These are phyloP conservation scores for Myotis davidii DNA, from an alignment of 2,113 vertebrate species.

Conservation along the genomic window DNA sequence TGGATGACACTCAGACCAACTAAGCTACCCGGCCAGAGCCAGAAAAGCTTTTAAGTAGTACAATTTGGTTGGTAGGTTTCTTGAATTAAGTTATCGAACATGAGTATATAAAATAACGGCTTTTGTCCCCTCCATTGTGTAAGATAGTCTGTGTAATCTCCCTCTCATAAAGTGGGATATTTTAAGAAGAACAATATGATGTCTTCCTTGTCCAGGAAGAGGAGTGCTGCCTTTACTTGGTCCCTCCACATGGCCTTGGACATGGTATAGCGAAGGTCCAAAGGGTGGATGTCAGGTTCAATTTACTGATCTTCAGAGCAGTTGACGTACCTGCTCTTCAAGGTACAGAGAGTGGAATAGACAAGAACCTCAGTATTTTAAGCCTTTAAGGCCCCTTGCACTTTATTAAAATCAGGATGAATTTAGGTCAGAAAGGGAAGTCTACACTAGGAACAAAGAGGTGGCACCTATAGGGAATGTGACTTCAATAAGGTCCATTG, in stretches of 20 bases:
- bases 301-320: not conserved
- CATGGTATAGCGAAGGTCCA: not conserved
- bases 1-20: not conserved
- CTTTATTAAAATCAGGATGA: not conserved
- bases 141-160: not conserved
- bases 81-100: not conserved
- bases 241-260: no score
- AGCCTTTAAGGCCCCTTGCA: not conserved
- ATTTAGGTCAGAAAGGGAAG: constrained; percentile 5
- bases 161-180: not conserved
- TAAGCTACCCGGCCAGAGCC: not conserved
- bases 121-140: not conserved
- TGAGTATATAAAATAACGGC: not conserved
- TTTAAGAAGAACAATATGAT: not conserved
- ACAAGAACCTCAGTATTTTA: not conserved
- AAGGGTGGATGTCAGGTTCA: not conserved
- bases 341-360: not conserved
- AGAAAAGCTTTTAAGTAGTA: not conserved
- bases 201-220: not conserved
- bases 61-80: not conserved
- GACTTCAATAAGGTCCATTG: not conserved
- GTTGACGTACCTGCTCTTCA: not conserved
- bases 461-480: not conserved
- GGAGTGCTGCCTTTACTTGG: not conserved
- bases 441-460: not conserved